These are phyloP conservation scores for Pseudorhombus dupliciocellatus DNA, from an alignment of 2,113 vertebrate species.

Conservation along the genomic window DNA sequence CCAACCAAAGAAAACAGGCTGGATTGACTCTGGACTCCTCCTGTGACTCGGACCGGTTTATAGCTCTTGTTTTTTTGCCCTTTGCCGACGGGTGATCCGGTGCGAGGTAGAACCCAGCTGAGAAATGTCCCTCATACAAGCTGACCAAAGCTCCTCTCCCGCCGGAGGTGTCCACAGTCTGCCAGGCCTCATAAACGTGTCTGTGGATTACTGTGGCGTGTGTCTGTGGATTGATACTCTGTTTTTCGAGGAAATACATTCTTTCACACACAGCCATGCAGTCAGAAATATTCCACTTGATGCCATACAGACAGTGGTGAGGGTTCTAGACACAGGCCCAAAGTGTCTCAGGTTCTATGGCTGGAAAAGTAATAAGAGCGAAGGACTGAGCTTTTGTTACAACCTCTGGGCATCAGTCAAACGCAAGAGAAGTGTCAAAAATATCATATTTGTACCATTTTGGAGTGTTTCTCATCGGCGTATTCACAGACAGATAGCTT, in stretches of 20 bases:
- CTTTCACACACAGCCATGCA: constrained; percentile 31
- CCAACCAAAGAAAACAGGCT: constrained; percentile 62
- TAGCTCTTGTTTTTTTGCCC: constrained; percentile 38
- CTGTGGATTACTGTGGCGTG: constrained; percentile 46
- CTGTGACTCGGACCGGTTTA: constrained; percentile 25
- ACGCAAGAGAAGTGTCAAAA: constrained; percentile 8
- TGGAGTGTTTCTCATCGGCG: constrained; percentile 36
- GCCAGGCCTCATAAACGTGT: constrained; percentile 43
- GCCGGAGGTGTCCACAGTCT: constrained; percentile 23
- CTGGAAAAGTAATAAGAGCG: constrained; percentile 42
- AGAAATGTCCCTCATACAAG: constrained; percentile 25
- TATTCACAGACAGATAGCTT: constrained; percentile 37
- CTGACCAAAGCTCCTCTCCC: constrained; percentile 26
- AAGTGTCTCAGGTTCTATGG: constrained; percentile 19
- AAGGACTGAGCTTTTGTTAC: constrained; percentile 45
- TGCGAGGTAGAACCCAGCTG: constrained; percentile 35
- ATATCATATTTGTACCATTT: constrained; percentile 14
- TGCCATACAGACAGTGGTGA: constrained; percentile 35
- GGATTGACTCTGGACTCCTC: constrained; percentile 40
- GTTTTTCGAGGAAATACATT: constrained; percentile 46
- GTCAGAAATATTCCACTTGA: constrained; percentile 41
- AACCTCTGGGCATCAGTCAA: constrained; percentile 39
- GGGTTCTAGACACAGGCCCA: constrained; percentile 26
- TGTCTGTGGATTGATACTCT: constrained; percentile 27
- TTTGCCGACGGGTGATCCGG: constrained; percentile 32